Evolutionary conservation across 1,140 invertebrate species (phyloP), one percentile per base, ranked within the genome.

Genomic region (Anthonomus grandis): DNA sequence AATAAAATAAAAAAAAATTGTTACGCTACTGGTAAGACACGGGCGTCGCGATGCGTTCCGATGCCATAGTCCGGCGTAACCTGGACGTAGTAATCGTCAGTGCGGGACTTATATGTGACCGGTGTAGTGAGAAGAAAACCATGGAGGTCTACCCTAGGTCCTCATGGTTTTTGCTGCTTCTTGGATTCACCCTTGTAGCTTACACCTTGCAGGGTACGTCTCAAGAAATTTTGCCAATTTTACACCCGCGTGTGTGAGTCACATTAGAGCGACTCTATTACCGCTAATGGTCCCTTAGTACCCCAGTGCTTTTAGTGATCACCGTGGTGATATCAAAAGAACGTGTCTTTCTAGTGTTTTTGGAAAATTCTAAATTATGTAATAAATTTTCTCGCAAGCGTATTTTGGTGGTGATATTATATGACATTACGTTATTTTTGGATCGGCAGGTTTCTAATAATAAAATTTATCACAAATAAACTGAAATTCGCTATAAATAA

Each of bases 171-270:
- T 63, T 68, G 59, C 64, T 70, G 60, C 62, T 73, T 59, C 65
- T 73, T 62, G 71, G 71, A 67, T 61, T 71, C 62, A 59, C 65
- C 56, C 62, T 70, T 58, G 64, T 73, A 69, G 64, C 70, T 65
- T 63, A 63, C 63, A 63, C 68, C 68, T 71, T 72, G 69, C 69
- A 72, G 65, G 69, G 71, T 73, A 70, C 61, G 68, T 71, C 57
- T 54, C 24, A 25, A 57, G 47, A 51, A 48, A 55, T 19, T 57
- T 39, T 19, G 38, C 45, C 15, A 34, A 24, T 41, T 56, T 51
- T 51, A 12, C 17, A 24, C 19, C 17, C 23, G 47, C 38, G 42
- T 21, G 24, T 44, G 45, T 44, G 31, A 21, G 27, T 19, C 10
- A 38, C 49, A n/a, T n/a, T n/a, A n/a, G n/a, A n/a, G n/a, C n/a